Evolutionary conservation across 2,888 invertebrate genomes (phyloP).

Genomic region (Dynastes maya): DNA sequence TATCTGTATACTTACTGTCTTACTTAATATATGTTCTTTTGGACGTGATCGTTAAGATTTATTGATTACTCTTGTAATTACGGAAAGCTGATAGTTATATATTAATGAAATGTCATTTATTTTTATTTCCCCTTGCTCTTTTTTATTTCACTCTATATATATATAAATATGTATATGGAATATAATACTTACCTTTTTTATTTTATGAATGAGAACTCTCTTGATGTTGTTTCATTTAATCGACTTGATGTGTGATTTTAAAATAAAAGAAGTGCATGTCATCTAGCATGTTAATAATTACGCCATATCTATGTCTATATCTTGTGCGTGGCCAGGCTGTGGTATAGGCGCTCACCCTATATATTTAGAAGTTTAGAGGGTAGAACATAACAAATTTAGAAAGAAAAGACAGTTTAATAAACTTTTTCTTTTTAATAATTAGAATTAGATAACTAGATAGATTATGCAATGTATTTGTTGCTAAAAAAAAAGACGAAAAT

Average conservation of each 20-base stretch:
- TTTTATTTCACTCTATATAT: conserved; percentile 20
- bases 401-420: not conserved
- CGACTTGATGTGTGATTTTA: conserved; percentile 12
- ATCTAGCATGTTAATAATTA: conserved; percentile 60
- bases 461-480: conserved; percentile 8
- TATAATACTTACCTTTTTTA: not conserved
- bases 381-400: conserved; percentile 30
- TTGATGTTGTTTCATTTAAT: conserved; percentile 46
- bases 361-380: conserved; percentile 51
- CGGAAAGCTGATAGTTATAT: conserved; percentile 11
- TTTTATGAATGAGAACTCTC: conserved; percentile 21
- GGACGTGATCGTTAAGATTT: conserved; percentile 8
- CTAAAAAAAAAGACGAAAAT: not conserved
- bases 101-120: conserved; percentile 8
- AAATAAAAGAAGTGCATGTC: conserved; percentile 62
- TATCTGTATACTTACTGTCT: conserved; percentile 48
- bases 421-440: conserved; percentile 26
- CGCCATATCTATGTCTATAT: conserved; percentile 59
- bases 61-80: conserved; percentile 7
- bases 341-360: conserved; percentile 72
- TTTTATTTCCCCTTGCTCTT: not conserved
- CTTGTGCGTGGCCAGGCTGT: conserved; percentile 81
- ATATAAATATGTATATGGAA: conserved; percentile 12
- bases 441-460: conserved; percentile 3
- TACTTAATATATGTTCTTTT: conserved; percentile 33